A percentile compares a stretch with the other conserved stretches of the same genome.
Evolutionary conservation across 2,797 vertebrate genomes (phyloP).

Genomic region (Schizothorax lantsangensis): DNA sequence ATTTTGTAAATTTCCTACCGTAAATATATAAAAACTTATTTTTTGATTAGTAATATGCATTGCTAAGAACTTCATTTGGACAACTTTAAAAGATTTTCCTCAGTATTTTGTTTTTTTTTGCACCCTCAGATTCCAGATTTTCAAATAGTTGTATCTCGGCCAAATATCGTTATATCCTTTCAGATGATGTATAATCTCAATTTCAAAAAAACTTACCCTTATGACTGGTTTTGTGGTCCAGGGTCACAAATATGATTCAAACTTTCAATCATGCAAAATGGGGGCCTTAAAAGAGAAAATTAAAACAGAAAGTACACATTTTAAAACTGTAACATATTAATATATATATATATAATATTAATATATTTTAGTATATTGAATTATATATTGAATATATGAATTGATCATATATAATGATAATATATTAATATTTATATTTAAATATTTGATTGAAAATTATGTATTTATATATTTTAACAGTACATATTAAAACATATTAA

Average conservation of each 20-base stretch:
- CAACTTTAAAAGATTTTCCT: too few relatives aligned
- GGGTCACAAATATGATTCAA: background rate
- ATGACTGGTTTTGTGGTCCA: background rate
- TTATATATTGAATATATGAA: too few relatives aligned
- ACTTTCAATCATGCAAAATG: background rate
- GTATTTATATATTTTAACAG: background rate
- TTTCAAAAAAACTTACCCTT: background rate
- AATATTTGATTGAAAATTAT: background rate
- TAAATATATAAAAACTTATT: too few relatives aligned
- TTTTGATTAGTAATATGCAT: too few relatives aligned
- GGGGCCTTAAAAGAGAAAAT: background rate
- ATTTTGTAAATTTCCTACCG: too few relatives aligned
- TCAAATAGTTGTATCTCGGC: too few relatives aligned
- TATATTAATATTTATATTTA: background rate
- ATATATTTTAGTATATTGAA: background rate
- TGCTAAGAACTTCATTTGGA: too few relatives aligned
- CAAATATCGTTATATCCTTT: background rate
- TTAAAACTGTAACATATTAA: background rate
- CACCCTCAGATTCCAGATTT: too few relatives aligned
- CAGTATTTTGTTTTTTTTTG: too few relatives aligned
- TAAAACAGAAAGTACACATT: background rate
- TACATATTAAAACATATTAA: background rate
- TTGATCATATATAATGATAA: too few relatives aligned
- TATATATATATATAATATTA: background rate
- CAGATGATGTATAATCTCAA: background rate